Evolutionary conservation across 2,797 vertebrate species (phyloP), one percentile per base, ranked within the genome.

Genomic region (Cynopterus sphinx): DNA sequence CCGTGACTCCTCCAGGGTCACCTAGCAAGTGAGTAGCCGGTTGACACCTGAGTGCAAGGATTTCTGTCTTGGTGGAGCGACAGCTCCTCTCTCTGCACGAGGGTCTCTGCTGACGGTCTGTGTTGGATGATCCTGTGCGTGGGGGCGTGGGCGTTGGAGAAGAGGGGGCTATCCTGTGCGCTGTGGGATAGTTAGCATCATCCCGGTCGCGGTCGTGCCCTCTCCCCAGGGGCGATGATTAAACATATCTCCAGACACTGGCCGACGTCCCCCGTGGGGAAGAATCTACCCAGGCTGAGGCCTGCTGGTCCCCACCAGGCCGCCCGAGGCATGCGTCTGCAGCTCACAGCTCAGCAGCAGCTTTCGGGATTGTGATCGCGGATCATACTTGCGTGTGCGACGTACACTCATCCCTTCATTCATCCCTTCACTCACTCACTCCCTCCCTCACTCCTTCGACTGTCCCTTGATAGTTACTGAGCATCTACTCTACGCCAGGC

Each of bases 31-130:
- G 46, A 33, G 75, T 1, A 59, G 43, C 15, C 17, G 5, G 13
- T 3, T 70, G 33, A 43, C 28, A 24, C 81, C 75, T 53, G 63
- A 33, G 6, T 28, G 39, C 36, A 31, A 57, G 28, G 12, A 1
- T 65, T 94, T 65, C 81, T 90, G 90, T 59, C 83, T 90, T 31
- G 24, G 57, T 77, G 55, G 55, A 77, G 22, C 4, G 51, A 4
- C 3, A 4, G 33, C 36, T 65, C 59, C 4, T 81, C 51, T 49
- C 49, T 49, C 49, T 46, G 15, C 26, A 17, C 31, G 3, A 55
- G 55, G 4, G 3, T 73, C 31, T 71, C 53, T 43, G 1, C 16
- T 53, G 36, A 16, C 46, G 31, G 74, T 81, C 87, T 55, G n/a
- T 55, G 61, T 13, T 28, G 41, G 10, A 16, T 82, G 55, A 28